Evolutionary conservation across 2,113 vertebrate genomes (phyloP), one percentile per base, ranked within the genome.

Genomic region (Tetrao urogallus): DNA sequence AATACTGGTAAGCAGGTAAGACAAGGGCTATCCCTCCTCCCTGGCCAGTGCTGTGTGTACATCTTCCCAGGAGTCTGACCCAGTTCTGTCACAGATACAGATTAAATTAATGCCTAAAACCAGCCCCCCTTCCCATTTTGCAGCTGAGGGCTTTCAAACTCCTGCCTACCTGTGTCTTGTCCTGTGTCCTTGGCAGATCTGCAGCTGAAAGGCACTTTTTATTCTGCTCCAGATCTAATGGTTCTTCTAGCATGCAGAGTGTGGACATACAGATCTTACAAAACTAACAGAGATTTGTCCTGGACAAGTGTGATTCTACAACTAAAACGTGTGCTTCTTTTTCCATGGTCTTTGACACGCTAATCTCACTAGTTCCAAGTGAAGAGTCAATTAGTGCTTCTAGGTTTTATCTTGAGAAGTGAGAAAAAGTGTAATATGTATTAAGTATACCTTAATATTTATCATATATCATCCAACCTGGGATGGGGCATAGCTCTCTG

Each of bases 131-230:
- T 73, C 81, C 28, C 60, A 61, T 76, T 88, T 80, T 89, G 43
- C 73, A 89, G 64, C 50, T 50, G 58, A 89, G 48, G n/a, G 73
- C 77, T 86, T 93, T 93, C 64, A 70, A 36, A 70, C 8, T 89
- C 54, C 48, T 89, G 48, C 40, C 50, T 86, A 10, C 69, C 16
- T n/a, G n/a, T n/a, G n/a, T n/a, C 3, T 9, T 28, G 47, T 34
- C 30, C 38, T 11, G 14, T 69, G 65, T 72, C 77, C 38, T 93
- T 89, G 58, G 69, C 34, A 91, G 67, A 43, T 45, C 4, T 0
- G 1, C 45, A 67, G 36, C 17, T 89, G 45, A 78, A 90, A 92
- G 87, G 64, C 73, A 45, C 42, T 81, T 90, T 69, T 34, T 89
- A 56, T 89, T 72, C 88, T 92, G 57, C 36, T 21, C 58, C 24